Base-by-base conservation (phyloP, 2,113 vertebrate genomes). In the Anguilla japonica region DNA sequence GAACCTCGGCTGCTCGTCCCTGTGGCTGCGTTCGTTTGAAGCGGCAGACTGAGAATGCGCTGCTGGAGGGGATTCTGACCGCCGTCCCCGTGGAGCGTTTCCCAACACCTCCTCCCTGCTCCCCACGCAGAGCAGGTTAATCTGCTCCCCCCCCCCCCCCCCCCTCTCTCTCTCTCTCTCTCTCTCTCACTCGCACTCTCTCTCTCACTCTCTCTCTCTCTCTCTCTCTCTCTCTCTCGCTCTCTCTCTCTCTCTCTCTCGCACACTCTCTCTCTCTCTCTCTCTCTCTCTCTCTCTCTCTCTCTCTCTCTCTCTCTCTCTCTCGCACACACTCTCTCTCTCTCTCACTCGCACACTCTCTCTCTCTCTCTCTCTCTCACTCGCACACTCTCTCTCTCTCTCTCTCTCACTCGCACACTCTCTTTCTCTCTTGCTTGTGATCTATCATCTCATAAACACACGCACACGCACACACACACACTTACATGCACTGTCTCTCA, bases 11-110 rank as follows among this genome's bases (percentile, higher is more conserved):
- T 91, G 91, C 93, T 88, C 11, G 91, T 91, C 93, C 93, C 94
- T 94, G 93, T 92, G 94, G 92, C 93, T 92, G 92, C 94, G 91
- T 92, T 83, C 86, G 93, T 95, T 96, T 96, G 95, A 96, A 94
- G 95, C 94, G 94, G 90, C 93, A 94, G 94, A 95, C 95, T 94
- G 93, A 91, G 94, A 93, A 95, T 92, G 93, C 93, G 95, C 95
- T 94, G 91, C 95, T 94, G 91, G 93, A 94, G 94, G 93, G 87
- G 92, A 91, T 95, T 93, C 94, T 94, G 94, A 94, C 93, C 93
- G 90, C 91, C 91, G 91, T 95, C 95, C 94, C 94, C 88, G 88
- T 90, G 93, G 94, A 96, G 92, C 88, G 89, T 82, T 34, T 87
- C 88, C 83, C 88, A 5, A 67, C 60, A 90, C 87, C 91, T 90